These are phyloP conservation scores for Albula goreensis DNA, from an alignment of 2,113 vertebrate species.

Conservation along the genomic window DNA sequence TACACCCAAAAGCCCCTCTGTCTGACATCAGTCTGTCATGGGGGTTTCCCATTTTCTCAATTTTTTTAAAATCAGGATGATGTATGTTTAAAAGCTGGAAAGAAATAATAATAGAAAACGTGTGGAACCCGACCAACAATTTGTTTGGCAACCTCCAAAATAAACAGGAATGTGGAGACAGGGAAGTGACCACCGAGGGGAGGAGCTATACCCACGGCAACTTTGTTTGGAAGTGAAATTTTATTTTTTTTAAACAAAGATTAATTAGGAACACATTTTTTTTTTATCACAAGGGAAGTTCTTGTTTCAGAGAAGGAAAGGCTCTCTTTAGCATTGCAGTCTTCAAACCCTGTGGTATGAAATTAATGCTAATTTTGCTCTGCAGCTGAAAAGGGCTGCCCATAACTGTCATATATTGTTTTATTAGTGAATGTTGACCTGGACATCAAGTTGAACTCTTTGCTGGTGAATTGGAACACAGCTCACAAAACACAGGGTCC, in stretches of 20 bases:
- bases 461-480: constrained; percentile 16
- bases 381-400: constrained; percentile 14
- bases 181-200: background rate
- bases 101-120: background rate
- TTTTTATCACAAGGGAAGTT: background rate
- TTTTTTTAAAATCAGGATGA: background rate
- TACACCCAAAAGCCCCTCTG: background rate
- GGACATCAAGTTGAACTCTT: constrained; percentile 36
- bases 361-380: background rate
- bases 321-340: background rate
- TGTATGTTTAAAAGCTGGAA: background rate
- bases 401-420: constrained; percentile 32
- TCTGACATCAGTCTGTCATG: background rate
- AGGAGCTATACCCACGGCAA: background rate
- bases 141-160: constrained; percentile 3
- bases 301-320: background rate
- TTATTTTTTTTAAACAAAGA: background rate
- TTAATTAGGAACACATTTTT: constrained; percentile 10
- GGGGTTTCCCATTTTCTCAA: background rate
- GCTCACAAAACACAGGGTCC: background rate
- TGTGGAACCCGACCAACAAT: background rate
- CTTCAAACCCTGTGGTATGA: background rate
- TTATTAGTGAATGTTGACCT: constrained; percentile 29
- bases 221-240: background rate
- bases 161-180: background rate